These are phyloP conservation scores for Cremastinae sp. DNA, from an alignment of 2,888 invertebrate genomes.

Conservation along the genomic window DNA sequence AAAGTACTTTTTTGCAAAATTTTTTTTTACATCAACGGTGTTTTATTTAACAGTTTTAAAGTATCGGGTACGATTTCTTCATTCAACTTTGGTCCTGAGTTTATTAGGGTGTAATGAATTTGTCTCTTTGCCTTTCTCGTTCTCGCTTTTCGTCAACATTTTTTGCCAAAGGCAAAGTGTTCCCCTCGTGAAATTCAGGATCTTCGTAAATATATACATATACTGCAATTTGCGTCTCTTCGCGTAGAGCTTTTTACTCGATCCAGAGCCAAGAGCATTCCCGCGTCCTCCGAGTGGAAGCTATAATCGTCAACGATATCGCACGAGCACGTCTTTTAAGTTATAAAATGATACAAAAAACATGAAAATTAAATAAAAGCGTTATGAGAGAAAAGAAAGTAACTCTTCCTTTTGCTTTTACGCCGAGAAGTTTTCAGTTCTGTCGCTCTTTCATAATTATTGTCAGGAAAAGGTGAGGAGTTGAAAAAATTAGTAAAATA, in stretches of 20 bases:
- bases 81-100: too few species aligned
- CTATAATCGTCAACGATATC: slow-evolving; percentile 54
- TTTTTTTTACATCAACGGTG: too few species aligned
- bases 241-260: neutral
- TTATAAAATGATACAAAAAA: too few species aligned
- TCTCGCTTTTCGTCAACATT: neutral
- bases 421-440: too few species aligned
- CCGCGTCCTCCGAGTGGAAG: slow-evolving; percentile 43
- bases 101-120: too few species aligned
- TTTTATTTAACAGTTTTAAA: too few species aligned
- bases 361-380: slow-evolving; percentile 7
- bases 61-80: too few species aligned
- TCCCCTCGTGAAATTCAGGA: slow-evolving; percentile 4
- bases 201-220: neutral
- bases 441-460: neutral
- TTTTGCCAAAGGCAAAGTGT: slow-evolving; percentile 13
- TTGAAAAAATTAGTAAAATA: too few species aligned
- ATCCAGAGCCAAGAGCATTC: slow-evolving; percentile 15
- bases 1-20: too few species aligned
- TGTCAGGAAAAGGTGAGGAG: neutral
- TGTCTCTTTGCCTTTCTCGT: neutral
- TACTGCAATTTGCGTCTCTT: too few species aligned
- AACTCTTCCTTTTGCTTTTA: neutral
- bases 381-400: too few species aligned
- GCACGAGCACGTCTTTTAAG: too few species aligned